Conservation (phyloP, 2,888 invertebrate genomes). For the Scotopteryx bipunctaria region DNA sequence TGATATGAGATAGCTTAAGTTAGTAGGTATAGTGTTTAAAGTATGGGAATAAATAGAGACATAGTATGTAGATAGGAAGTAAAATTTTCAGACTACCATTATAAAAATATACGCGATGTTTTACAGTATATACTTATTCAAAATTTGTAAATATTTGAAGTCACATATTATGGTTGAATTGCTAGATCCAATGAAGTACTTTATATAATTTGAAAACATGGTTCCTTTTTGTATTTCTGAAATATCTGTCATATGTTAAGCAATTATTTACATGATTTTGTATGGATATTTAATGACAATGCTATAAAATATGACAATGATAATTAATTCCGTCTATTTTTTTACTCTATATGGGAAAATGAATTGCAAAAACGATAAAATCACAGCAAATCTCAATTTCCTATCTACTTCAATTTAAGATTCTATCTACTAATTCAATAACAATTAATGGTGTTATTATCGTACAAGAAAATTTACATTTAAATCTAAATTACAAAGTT, state of each 20-base stretch:
- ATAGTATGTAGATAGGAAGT: conserved; percentile 40
- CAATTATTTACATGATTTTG: too few species aligned
- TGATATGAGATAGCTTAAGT: conserved; percentile 46
- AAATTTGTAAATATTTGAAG: neutral
- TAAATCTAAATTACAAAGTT: conserved; percentile 4
- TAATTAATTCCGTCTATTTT: too few species aligned
- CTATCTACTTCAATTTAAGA: conserved; percentile 54
- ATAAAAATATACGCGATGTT: conserved; percentile 36
- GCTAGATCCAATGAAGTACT: neutral
- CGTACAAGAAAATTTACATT: conserved; percentile 46
- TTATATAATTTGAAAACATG: too few species aligned
- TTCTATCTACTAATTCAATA: conserved; percentile 46
- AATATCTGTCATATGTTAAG: too few species aligned
- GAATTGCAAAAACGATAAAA: conserved; percentile 63
- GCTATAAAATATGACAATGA: too few species aligned
- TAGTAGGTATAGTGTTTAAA: conserved; percentile 41
- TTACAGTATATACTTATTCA: conserved; percentile 9
- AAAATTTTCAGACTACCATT: conserved; percentile 28
- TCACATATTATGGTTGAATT: too few species aligned
- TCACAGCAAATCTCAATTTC: conserved; percentile 68
- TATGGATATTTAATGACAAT: too few species aligned
- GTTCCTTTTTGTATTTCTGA: too few species aligned
- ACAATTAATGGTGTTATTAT: conserved; percentile 57
- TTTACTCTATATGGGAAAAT: too few species aligned
- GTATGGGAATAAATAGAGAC: conserved; percentile 44